Base-by-base conservation (phyloP, 1,140 invertebrate genomes). In the Araneus ventricosus region DNA sequence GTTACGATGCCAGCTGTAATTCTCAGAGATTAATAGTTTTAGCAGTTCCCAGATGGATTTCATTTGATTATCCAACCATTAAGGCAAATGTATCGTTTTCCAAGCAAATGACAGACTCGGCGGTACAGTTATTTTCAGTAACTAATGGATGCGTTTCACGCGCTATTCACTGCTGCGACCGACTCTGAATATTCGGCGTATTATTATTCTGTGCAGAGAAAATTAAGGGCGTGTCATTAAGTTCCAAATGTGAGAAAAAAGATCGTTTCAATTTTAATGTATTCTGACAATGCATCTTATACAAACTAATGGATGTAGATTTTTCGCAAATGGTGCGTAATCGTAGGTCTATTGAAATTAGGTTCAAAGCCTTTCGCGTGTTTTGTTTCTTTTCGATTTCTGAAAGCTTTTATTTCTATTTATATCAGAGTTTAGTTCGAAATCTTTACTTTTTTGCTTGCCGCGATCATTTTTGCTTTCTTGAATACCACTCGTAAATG, bases 31-130 rank as follows among this genome's bases (percentile, higher is more conserved):
- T 88, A 88, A 88, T 88, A 70, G 87, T 88, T 88, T 88, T 88
- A 67, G 87, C 87, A 70, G 87, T 37, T 88, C 22, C 85, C 63
- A 41, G 87, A 88, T 88, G 87, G 61, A 88, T 88, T 88, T 88
- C 87, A 88, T 88, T 88, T 88, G 87, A 88, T 88, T 88, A 88
- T 88, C 87, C 87, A 75, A 45, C 87, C 87, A 88, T 88, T 88
- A 88, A 86, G 45, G 52, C 41, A 86, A 86, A 88, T 88, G 63
- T 75, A 88, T 70, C 63, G 87, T 75, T 88, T 75, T 88, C 67
- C 17, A 17, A 84, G 45, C 82, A 84, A 84, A 84, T 84, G 82
- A 84, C 82, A 87, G 45, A 87, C 85, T 87, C 85, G 22, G 27
- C n/a, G 85, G 57, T 59, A 52, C 34, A 87, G 52, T 87, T 87